Percentiles rank a stretch among this genome's conserved stretches.
phyloP scores from a whole-genome alignment of 2,113 vertebrate species.

The Sinocyclocheilus anophthalmus region DNA sequence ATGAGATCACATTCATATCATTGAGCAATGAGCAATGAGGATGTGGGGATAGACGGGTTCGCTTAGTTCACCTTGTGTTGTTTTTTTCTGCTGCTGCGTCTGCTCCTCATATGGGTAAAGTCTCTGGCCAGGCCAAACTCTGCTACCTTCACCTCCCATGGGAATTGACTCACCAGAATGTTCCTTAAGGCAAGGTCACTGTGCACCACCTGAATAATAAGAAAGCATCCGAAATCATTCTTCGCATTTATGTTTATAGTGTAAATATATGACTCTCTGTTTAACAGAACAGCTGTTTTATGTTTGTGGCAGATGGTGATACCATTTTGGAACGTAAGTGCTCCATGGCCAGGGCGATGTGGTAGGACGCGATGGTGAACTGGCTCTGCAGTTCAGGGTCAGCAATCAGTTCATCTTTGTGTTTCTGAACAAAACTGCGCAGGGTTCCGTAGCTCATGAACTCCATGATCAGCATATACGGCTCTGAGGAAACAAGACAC shows the following conservation, averaged over 20 bases:
- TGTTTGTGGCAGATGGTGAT: not conserved
- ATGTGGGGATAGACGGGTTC: not conserved
- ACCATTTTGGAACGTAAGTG: slow-evolving; percentile 76
- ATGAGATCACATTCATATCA: not conserved
- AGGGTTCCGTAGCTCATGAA: slow-evolving; percentile 73
- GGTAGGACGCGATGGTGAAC: slow-evolving; percentile 73
- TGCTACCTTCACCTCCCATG: slow-evolving; percentile 65
- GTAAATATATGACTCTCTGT: not conserved
- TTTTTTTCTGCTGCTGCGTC: slow-evolving; percentile 58
- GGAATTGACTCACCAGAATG: slow-evolving; percentile 65
- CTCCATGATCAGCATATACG: slow-evolving; percentile 76
- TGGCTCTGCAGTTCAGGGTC: slow-evolving; percentile 71
- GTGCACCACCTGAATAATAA: slow-evolving; percentile 61
- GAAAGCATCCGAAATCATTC: not conserved
- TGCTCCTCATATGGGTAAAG: slow-evolving; percentile 59
- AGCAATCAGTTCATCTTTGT: slow-evolving; percentile 60
- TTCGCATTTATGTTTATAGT: not conserved
- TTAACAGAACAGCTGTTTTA: not conserved
- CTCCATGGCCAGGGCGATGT: slow-evolving; percentile 77
- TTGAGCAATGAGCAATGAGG: not conserved
- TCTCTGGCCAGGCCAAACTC: slow-evolving; percentile 67
- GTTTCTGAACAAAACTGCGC: slow-evolving; percentile 72
- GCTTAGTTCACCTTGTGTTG: slow-evolving; percentile 41
- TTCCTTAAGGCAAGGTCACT: slow-evolving; percentile 67
- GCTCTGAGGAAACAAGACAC: slow-evolving; percentile 63